phyloP scores from a whole-genome alignment of 1,140 invertebrate species.

The Drosophila parabipectinata region DNA sequence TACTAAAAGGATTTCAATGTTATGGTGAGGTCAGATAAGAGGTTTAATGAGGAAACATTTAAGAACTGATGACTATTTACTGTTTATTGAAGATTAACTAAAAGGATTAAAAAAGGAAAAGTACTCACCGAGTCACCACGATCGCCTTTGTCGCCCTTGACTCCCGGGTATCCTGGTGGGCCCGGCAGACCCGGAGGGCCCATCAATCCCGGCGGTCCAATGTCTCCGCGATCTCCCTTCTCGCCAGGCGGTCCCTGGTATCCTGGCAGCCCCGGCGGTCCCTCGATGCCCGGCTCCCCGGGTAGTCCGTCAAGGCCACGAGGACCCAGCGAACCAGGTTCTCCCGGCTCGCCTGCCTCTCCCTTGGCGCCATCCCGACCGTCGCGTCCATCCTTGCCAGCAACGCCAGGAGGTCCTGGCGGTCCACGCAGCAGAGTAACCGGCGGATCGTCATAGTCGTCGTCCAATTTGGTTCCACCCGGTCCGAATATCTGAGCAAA shows the following conservation, averaged over 20 bases:
- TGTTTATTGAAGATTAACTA: too few relatives aligned
- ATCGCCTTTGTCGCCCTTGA: slow-evolving; percentile 95
- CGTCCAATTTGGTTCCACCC: slow-evolving; percentile 76
- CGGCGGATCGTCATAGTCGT: slow-evolving; percentile 82
- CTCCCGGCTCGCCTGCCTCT: slow-evolving; percentile 92
- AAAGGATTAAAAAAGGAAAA: background rate
- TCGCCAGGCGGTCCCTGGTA: slow-evolving; percentile 93
- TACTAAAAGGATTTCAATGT: slow-evolving; percentile 88
- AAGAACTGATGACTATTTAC: background rate
- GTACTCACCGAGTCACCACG: slow-evolving; percentile 95
- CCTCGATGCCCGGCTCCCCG: slow-evolving; percentile 82
- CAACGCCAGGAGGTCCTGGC: slow-evolving; percentile 86
- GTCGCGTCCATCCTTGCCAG: slow-evolving; percentile 87
- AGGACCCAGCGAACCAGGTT: slow-evolving; percentile 93
- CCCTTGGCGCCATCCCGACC: slow-evolving; percentile 85
- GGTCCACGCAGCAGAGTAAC: slow-evolving; percentile 84
- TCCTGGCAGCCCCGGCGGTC: slow-evolving; percentile 89
- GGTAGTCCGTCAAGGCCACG: slow-evolving; percentile 81
- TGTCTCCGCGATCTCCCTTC: slow-evolving; percentile 95
- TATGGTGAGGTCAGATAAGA: background rate
- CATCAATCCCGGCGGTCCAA: slow-evolving; percentile 93
- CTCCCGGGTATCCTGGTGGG: slow-evolving; percentile 93
- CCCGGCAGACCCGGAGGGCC: slow-evolving; percentile 90
- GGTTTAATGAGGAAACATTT: background rate
- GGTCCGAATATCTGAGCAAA: slow-evolving; percentile 78